These are phyloP conservation scores for Andrena cerasifolii DNA, from an alignment of 1,140 invertebrate genomes.

Conservation along the genomic window DNA sequence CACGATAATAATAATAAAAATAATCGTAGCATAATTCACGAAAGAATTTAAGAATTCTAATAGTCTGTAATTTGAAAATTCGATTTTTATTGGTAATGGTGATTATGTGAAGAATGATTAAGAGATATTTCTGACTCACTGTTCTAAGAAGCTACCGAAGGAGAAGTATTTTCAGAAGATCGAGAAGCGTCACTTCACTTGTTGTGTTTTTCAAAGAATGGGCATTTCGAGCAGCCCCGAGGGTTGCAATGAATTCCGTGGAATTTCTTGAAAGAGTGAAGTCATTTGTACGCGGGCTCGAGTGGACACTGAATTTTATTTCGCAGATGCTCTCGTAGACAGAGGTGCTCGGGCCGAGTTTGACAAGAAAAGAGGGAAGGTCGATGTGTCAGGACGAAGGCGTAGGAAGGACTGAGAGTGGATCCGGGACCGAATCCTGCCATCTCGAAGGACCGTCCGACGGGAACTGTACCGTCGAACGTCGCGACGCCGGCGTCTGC, in stretches of 20 bases:
- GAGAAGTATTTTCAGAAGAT: background rate
- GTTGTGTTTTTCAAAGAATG: background rate
- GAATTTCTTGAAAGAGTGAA: constrained; percentile 6
- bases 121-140: background rate
- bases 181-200: constrained; percentile 50
- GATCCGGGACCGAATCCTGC: constrained; percentile 70
- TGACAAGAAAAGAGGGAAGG: constrained; percentile 35
- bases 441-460: constrained; percentile 79
- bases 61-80: no score
- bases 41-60: no score
- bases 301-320: constrained; percentile 12
- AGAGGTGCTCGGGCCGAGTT: background rate
- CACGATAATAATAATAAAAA: background rate
- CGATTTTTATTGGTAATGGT: no score
- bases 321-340: background rate
- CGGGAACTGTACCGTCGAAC: constrained; percentile 81
- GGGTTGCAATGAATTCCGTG: no score
- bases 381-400: constrained; percentile 65
- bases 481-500: constrained; percentile 80
- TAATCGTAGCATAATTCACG: background rate
- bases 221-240: no score
- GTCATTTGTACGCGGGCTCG: background rate
- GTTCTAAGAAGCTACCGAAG: background rate
- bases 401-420: constrained; percentile 74
- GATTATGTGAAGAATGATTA: no score